Conservation (phyloP, 2,113 vertebrate genomes). For the Pteruthius melanotis region DNA sequence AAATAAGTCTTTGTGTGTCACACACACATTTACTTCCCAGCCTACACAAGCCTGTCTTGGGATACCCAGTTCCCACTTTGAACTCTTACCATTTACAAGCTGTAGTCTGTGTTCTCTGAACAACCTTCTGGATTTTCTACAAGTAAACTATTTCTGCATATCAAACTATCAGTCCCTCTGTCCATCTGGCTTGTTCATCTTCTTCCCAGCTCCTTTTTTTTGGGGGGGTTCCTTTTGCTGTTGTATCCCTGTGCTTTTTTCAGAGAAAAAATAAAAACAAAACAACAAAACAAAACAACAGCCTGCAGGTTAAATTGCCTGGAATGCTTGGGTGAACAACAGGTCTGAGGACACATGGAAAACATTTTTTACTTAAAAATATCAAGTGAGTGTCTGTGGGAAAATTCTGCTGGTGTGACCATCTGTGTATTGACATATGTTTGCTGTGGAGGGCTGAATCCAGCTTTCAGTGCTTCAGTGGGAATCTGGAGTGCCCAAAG, state of each 20-base stretch:
- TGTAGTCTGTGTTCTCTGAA: not conserved
- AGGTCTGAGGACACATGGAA: constrained; percentile 4
- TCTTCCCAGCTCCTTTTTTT: not conserved
- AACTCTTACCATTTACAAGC: constrained; percentile 1
- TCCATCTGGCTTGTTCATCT: constrained; percentile 43
- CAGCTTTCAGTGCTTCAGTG: not conserved
- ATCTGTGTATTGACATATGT: constrained; percentile 45
- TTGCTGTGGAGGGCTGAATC: not conserved
- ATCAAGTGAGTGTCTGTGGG: not conserved
- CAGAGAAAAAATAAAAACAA: not conserved
- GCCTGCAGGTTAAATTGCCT: constrained; percentile 39
- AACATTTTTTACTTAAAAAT: constrained; percentile 11
- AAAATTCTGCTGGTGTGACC: constrained; percentile 26
- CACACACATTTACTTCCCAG: not conserved
- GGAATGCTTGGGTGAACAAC: constrained; percentile 26
- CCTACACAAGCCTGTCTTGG: not conserved
- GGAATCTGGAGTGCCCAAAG: not conserved
- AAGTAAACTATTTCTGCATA: not conserved
- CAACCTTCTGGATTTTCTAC: not conserved
- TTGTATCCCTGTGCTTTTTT: not conserved
- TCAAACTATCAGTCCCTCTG: constrained; percentile 5
- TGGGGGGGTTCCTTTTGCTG: not conserved
- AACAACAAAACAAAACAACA: too few relatives aligned
- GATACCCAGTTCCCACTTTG: not conserved
- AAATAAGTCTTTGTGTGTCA: not conserved